Evolutionary conservation across 2,888 invertebrate species (phyloP), one percentile per base, ranked within the genome.

Genomic region (Neoaliturus tenellus): DNA sequence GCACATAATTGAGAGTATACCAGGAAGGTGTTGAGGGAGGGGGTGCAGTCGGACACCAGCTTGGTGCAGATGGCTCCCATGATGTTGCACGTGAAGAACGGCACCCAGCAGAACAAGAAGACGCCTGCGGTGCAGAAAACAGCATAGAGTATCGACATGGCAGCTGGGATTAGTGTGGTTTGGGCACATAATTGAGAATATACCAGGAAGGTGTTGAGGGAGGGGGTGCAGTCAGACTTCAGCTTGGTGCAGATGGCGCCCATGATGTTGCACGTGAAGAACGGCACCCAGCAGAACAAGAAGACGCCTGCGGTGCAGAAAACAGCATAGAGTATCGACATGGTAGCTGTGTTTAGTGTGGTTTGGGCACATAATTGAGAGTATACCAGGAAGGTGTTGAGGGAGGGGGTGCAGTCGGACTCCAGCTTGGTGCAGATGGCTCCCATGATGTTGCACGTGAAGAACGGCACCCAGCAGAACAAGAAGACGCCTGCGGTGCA

Each of bases 401-500:
- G 94, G 31, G 98, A 95, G 0, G 98, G 96, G 86, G 95, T 95
- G 90, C 96, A 97, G 86, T 94, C 93, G 88, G 94, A 92, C 80
- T 93, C 93, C 88, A 96, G 92, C 91, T 98, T 97, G 88, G 96
- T 96, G 92, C 99, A 99, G 90, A 99, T 95, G 12, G 99, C 99
- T 90, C 98, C 98, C 92, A 98, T 94, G 87, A 99, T 98, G 91
- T 98, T 98, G 92, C 98, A 98, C 0, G 98, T 97, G 94, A 99
- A 99, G 93, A 99, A 99, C 48, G 99, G 99, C 85, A 98, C 96
- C 99, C 99, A 99, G 91, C 99, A 99, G 89, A 98, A 94, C 58
- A 99, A 94, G 91, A 99, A 99, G 1, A 99, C 98, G 88, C 98
- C 99, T 99, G 93, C n/a, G 92, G 92, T 35, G n/a, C n/a, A n/a